Percentiles rank a stretch among this genome's conserved stretches.
Conservation (phyloP, 2,888 invertebrate genomes). For the Nemotelus pantherinus region DNA sequence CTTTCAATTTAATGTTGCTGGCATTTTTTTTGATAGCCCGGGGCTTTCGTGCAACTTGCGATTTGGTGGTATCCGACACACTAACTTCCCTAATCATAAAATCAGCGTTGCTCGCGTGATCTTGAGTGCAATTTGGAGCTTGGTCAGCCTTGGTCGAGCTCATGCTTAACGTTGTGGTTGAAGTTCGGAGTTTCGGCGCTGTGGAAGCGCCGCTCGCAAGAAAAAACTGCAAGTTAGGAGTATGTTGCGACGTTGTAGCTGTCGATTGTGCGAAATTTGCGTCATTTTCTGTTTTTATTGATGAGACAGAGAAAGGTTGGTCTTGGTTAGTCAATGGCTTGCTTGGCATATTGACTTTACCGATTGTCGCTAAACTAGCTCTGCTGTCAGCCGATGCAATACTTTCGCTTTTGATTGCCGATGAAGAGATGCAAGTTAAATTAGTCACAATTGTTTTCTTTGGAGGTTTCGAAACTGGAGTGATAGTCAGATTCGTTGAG, state of each 20-base stretch:
- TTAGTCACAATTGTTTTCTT: not conserved
- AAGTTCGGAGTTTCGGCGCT: not conserved
- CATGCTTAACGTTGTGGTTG: not conserved
- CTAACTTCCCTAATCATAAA: not conserved
- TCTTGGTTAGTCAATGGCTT: not conserved
- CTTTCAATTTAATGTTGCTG: slow-evolving; percentile 23
- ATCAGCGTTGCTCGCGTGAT: no score
- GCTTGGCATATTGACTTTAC: slow-evolving; percentile 2
- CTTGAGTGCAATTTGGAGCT: no score
- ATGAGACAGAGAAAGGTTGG: no score
- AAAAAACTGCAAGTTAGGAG: slow-evolving; percentile 14
- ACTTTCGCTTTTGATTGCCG: not conserved
- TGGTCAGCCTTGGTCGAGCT: no score
- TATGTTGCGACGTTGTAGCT: no score
- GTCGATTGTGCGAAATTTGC: not conserved
- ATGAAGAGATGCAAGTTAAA: no score
- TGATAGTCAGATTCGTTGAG: no score
- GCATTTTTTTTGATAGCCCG: not conserved
- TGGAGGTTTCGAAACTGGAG: not conserved
- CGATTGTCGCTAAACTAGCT: slow-evolving; percentile 4
- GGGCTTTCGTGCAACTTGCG: slow-evolving; percentile 7
- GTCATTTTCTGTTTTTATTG: no score
- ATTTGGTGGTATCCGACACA: not conserved
- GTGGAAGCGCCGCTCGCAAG: slow-evolving; percentile 1
- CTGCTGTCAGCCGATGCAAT: not conserved